phyloP scores from a whole-genome alignment of 30 jellyfish, hydroid and myxozoan genomes.

The Clytia hemisphaerica region DNA sequence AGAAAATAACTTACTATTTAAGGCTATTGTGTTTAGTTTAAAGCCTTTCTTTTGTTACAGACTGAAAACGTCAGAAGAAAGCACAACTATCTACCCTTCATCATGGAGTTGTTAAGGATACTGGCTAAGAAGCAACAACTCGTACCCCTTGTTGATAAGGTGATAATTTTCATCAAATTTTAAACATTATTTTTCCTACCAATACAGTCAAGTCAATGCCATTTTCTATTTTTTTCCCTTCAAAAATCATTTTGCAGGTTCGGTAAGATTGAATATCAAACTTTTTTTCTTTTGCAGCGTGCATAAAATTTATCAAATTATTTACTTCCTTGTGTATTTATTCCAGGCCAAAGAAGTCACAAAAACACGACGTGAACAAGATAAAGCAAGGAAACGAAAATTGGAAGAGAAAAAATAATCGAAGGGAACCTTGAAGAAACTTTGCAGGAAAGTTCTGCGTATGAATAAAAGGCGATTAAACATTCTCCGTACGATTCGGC shows the following conservation, averaged over 20 bases:
- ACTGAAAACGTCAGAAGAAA: constrained; percentile 79
- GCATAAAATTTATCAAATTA: background rate
- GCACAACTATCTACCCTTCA: constrained; percentile 90
- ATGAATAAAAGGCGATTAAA: too few species aligned
- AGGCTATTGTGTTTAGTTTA: background rate
- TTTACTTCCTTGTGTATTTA: background rate
- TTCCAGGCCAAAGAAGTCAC: constrained; percentile 61
- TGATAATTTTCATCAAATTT: background rate
- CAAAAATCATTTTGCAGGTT: background rate
- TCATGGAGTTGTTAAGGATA: constrained; percentile 76
- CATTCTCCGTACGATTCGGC: too few species aligned
- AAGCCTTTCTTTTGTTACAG: constrained; percentile 28
- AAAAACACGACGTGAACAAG: constrained; percentile 28
- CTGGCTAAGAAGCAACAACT: constrained; percentile 81
- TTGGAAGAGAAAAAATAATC: background rate
- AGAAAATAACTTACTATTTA: background rate
- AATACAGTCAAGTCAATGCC: background rate
- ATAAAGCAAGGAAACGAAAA: constrained; percentile 26
- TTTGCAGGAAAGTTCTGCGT: too few species aligned
- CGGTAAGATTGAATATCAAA: background rate
- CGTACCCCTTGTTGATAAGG: constrained; percentile 85
- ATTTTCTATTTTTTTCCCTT: background rate
- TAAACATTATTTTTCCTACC: background rate
- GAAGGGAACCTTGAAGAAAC: too few species aligned
- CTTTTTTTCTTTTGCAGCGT: background rate